Percentiles rank a stretch among this genome's conserved stretches.
Evolutionary conservation across 2,113 vertebrate genomes (phyloP).

Genomic region (Fulmarus glacialis): DNA sequence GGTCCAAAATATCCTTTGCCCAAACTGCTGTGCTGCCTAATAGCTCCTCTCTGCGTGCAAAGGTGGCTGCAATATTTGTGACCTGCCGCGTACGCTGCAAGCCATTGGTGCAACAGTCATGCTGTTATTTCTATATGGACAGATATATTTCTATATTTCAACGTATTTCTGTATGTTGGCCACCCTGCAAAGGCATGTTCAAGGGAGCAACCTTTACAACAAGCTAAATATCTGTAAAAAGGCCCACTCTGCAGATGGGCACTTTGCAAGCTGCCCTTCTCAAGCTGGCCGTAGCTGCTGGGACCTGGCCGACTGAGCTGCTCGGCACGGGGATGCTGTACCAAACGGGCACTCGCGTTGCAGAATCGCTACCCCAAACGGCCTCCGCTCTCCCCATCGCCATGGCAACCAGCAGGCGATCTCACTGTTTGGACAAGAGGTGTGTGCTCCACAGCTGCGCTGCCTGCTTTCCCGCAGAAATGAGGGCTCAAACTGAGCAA

Average conservation of each 20-base stretch:
- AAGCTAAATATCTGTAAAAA: not conserved
- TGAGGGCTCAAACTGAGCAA: not conserved
- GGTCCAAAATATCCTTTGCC: not conserved
- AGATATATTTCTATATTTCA: not conserved
- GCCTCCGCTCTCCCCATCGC: not conserved
- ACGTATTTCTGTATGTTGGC: not conserved
- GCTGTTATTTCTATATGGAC: not conserved
- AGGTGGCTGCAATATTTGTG: not conserved
- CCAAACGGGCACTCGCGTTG: not conserved
- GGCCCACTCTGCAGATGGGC: not conserved
- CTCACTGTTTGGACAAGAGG: not conserved
- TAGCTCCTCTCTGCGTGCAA: not conserved
- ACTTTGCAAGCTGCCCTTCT: not conserved
- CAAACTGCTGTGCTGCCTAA: not conserved
- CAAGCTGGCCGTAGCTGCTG: not conserved
- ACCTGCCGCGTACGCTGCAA: not conserved
- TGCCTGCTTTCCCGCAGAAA: not conserved
- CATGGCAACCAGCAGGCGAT: not conserved
- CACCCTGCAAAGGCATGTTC: not conserved
- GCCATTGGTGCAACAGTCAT: accelerated
- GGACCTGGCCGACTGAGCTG: not conserved
- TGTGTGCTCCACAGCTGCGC: not conserved
- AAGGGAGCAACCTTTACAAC: not conserved
- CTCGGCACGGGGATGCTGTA: not conserved
- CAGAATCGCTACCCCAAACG: not conserved